These are phyloP conservation scores for Poecilia wingei DNA, from an alignment of 2,797 vertebrate genomes.

Conservation along the genomic window DNA sequence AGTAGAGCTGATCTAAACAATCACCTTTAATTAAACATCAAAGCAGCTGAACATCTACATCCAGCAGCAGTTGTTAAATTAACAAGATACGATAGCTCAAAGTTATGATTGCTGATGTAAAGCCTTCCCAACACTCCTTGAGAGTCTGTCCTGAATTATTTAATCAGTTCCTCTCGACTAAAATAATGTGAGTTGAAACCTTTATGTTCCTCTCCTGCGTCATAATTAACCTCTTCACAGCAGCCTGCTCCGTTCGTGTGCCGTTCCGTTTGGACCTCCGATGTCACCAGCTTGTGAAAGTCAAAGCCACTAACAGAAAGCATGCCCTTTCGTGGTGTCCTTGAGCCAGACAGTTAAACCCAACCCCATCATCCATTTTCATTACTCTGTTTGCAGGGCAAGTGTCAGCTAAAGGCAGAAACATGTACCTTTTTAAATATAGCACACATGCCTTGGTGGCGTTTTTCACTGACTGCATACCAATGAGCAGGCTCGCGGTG, in stretches of 20 bases:
- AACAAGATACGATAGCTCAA: slow-evolving; percentile 6
- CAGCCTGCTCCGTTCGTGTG: neutral
- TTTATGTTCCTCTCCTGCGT: slow-evolving; percentile 25
- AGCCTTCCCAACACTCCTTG: slow-evolving; percentile 19
- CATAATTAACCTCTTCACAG: slow-evolving; percentile 40
- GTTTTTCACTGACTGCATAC: slow-evolving; percentile 34
- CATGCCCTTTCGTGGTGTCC: slow-evolving; percentile 30
- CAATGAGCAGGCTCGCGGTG: slow-evolving; percentile 33
- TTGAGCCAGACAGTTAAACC: slow-evolving; percentile 18
- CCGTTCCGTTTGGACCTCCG: slow-evolving; percentile 8
- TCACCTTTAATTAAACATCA: neutral
- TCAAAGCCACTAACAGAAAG: neutral
- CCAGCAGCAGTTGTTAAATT: slow-evolving; percentile 1
- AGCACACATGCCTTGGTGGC: neutral
- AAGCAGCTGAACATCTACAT: slow-evolving; percentile 6
- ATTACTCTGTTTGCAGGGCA: slow-evolving; percentile 3
- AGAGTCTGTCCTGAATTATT: slow-evolving; percentile 28
- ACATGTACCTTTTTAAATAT: slow-evolving; percentile 25
- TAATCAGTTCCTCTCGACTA: slow-evolving; percentile 32
- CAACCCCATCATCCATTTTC: slow-evolving; percentile 20
- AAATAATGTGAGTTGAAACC: slow-evolving; percentile 8
- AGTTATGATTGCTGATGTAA: slow-evolving; percentile 6
- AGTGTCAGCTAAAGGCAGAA: slow-evolving; percentile 31
- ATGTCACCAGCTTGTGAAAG: slow-evolving; percentile 30
- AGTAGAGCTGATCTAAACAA: neutral